Evolutionary conservation across 2,797 vertebrate genomes (phyloP).

Genomic region (Arctocebus calabarensis): DNA sequence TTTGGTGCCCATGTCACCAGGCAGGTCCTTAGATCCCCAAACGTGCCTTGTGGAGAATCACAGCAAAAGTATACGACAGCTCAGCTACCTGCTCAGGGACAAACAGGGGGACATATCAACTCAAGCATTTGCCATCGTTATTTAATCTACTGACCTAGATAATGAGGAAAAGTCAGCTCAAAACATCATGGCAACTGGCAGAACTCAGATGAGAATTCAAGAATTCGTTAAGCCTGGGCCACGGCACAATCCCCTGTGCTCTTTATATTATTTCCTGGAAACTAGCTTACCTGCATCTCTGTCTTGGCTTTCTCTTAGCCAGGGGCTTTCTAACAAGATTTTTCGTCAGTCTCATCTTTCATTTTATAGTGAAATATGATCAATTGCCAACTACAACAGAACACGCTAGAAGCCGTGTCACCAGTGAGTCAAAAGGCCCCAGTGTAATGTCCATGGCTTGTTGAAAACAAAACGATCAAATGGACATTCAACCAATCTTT

Average conservation of each 20-base stretch:
- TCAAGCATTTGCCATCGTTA: not conserved
- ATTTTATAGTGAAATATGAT: slow-evolving; percentile 69
- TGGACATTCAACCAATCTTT: slow-evolving; percentile 30
- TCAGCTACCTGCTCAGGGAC: not conserved
- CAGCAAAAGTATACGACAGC: not conserved
- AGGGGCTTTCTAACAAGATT: slow-evolving; percentile 65
- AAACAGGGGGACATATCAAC: not conserved
- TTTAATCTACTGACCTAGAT: not conserved
- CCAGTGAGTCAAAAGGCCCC: slow-evolving; percentile 46
- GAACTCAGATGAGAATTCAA: not conserved
- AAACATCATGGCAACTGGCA: not conserved
- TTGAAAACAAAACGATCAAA: slow-evolving; percentile 58
- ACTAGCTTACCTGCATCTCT: slow-evolving; percentile 59
- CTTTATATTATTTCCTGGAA: slow-evolving; percentile 65
- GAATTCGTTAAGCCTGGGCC: not conserved
- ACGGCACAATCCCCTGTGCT: not conserved
- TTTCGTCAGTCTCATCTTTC: slow-evolving; percentile 63
- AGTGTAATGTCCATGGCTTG: slow-evolving; percentile 16
- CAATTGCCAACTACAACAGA: slow-evolving; percentile 58
- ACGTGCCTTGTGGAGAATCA: no score
- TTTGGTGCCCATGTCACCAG: not conserved
- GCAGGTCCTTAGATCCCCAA: not conserved
- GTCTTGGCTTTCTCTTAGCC: slow-evolving; percentile 60
- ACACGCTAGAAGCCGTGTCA: not conserved
- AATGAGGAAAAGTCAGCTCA: not conserved